phyloP scores from a whole-genome alignment of 2,113 vertebrate genomes.

The Jacana jacana region DNA sequence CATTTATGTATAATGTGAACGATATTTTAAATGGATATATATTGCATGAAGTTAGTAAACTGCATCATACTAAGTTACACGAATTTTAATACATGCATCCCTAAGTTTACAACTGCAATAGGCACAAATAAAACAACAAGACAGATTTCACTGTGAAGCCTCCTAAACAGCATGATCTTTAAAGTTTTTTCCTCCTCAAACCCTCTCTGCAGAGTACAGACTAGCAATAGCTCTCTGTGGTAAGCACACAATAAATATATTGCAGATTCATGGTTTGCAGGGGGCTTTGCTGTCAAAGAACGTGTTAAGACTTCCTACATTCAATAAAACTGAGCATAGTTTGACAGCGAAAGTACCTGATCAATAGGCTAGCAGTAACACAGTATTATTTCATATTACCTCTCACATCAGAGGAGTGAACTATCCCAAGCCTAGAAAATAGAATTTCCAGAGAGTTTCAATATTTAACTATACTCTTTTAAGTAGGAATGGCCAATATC shows the following conservation, averaged over 20 bases:
- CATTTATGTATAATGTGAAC: conserved; percentile 54
- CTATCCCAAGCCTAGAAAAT: too few relatives aligned
- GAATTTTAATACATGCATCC: background rate
- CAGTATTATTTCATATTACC: background rate
- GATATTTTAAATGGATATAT: conserved; percentile 26
- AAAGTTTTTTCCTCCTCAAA: background rate
- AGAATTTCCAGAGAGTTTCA: background rate
- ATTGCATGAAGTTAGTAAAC: conserved; percentile 25
- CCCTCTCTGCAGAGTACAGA: background rate
- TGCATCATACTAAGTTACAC: background rate
- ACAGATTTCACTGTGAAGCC: background rate
- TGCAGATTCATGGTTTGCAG: background rate
- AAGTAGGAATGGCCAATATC: background rate
- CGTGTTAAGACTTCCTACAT: background rate
- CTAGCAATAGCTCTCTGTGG: background rate
- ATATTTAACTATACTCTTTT: background rate
- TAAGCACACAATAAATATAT: background rate
- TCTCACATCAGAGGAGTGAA: background rate
- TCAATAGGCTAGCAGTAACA: background rate
- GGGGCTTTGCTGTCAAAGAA: background rate
- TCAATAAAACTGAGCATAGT: background rate
- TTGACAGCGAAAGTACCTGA: background rate
- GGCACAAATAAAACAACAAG: background rate
- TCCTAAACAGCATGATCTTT: background rate
- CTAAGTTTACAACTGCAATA: background rate